These are phyloP conservation scores for Danio jaintianensis DNA, from an alignment of 2,797 vertebrate species.

Conservation along the genomic window DNA sequence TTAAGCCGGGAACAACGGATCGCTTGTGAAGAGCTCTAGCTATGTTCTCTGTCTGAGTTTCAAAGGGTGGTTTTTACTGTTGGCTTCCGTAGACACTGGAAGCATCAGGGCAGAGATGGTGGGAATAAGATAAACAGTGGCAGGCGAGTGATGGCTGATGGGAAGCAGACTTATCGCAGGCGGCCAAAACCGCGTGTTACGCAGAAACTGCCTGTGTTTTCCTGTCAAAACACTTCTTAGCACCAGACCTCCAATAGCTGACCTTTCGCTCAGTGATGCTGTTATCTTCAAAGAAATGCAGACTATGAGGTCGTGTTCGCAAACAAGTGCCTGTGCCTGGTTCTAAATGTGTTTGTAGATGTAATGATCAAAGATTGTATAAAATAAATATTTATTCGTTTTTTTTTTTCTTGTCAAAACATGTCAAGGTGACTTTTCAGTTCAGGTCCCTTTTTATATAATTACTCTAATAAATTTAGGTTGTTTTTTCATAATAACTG, in stretches of 20 bases:
- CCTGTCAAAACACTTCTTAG: constrained; percentile 69
- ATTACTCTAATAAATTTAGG: not conserved
- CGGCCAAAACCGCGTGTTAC: constrained; percentile 51
- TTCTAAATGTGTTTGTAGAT: not conserved
- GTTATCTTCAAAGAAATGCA: constrained; percentile 46
- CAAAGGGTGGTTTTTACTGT: constrained; percentile 13
- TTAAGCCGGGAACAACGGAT: constrained; percentile 29
- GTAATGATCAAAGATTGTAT: constrained; percentile 34
- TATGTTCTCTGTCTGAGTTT: constrained; percentile 12
- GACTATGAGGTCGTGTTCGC: not conserved
- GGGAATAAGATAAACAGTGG: constrained; percentile 58
- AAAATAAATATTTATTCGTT: constrained; percentile 8
- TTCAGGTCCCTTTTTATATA: not conserved
- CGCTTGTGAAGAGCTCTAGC: constrained; percentile 25
- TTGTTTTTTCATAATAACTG: not conserved
- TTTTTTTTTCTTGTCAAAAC: not conserved
- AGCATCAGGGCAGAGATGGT: constrained; percentile 42
- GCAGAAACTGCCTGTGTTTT: constrained; percentile 64
- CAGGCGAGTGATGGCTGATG: constrained; percentile 63
- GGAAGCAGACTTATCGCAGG: constrained; percentile 65
- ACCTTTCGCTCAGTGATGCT: constrained; percentile 44
- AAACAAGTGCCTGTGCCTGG: not conserved
- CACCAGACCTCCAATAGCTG: constrained; percentile 66
- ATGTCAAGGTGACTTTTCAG: not conserved
- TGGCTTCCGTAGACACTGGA: constrained; percentile 1